A percentile compares a stretch with the other conserved stretches of the same genome.
These are phyloP conservation scores for Chironomus striatipennis DNA, from an alignment of 1,140 invertebrate species.

Conservation along the genomic window DNA sequence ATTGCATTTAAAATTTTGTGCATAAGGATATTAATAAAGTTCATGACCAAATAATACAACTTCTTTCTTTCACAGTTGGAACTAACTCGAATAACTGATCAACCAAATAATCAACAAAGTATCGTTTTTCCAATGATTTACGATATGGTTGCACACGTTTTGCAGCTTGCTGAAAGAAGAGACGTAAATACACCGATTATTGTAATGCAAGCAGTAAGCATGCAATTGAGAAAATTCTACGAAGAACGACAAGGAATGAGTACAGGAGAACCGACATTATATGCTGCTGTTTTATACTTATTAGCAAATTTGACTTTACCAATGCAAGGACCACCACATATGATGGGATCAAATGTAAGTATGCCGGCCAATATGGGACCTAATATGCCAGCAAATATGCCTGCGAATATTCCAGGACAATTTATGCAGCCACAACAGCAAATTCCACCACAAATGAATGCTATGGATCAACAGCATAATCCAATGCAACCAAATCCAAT, in stretches of 20 bases:
- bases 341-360: neutral
- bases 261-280: slow-evolving; percentile 73
- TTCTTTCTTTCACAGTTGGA: slow-evolving; percentile 55
- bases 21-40: too few species aligned
- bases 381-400: neutral
- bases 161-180: slow-evolving; percentile 73
- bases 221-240: slow-evolving; percentile 56
- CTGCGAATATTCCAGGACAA: neutral
- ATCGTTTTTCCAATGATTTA: slow-evolving; percentile 82
- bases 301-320: slow-evolving; percentile 68
- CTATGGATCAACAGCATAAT: neutral
- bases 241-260: slow-evolving; percentile 49
- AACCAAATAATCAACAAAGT: slow-evolving; percentile 56
- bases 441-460: neutral
- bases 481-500: neutral
- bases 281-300: slow-evolving; percentile 78
- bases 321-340: slow-evolving; percentile 28
- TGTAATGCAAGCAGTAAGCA: slow-evolving; percentile 46
- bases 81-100: slow-evolving; percentile 61
- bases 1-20: too few species aligned
- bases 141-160: slow-evolving; percentile 74
- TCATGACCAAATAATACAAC: too few species aligned
- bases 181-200: slow-evolving; percentile 35
- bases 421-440: neutral
- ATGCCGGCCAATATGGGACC: neutral